Conservation (phyloP, 2,113 vertebrate species). For the Melanocharis versteri region DNA sequence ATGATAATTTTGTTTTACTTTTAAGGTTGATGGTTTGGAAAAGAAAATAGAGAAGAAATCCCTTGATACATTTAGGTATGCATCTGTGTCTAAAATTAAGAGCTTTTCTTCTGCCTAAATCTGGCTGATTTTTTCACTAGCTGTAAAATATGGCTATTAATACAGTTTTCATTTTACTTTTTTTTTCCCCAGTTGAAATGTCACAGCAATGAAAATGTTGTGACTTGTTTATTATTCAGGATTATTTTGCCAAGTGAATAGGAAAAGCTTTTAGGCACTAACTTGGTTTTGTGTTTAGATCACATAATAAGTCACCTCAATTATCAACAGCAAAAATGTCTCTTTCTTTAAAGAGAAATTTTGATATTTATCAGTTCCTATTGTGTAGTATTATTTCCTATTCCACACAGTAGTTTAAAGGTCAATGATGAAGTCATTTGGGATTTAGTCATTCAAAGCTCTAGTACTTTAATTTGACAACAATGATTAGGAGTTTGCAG, state of each 20-base stretch:
- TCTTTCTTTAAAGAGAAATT: constrained; percentile 1
- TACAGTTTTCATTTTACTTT: neutral
- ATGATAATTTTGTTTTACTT: neutral
- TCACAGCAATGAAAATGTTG: neutral
- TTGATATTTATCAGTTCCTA: constrained; percentile 25
- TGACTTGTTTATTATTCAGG: neutral
- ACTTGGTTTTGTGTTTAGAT: neutral
- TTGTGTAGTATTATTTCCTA: constrained; percentile 1
- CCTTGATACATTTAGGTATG: neutral
- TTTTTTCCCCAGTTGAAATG: neutral
- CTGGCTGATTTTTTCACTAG: neutral
- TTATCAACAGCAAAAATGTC: neutral
- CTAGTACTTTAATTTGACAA: neutral
- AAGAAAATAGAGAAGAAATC: neutral
- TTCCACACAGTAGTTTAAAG: constrained; percentile 1
- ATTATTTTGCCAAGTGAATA: neutral
- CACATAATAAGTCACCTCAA: neutral
- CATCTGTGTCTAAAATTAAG: neutral
- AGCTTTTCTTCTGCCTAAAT: neutral
- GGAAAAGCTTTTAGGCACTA: neutral
- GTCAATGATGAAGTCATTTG: constrained; percentile 5
- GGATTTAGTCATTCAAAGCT: neutral
- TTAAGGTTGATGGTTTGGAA: neutral
- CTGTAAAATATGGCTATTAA: neutral
- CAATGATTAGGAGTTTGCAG: neutral